A percentile compares a stretch with the other conserved stretches of the same genome.
Conservation (phyloP, 2,888 invertebrate genomes). For the Apantesis nais region DNA sequence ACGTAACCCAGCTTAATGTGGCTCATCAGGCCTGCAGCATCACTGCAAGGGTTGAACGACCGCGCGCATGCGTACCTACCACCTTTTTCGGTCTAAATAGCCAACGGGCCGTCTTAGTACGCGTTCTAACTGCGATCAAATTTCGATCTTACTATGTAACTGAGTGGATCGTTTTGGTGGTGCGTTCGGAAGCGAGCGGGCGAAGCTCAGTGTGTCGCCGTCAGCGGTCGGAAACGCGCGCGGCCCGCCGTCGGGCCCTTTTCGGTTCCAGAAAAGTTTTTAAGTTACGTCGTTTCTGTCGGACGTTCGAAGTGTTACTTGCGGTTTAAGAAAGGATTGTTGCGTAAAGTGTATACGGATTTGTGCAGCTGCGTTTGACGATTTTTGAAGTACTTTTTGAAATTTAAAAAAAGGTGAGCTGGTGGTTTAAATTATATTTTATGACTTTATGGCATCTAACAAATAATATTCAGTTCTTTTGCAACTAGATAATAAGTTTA, state of each 20-base stretch:
- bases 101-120: constrained; percentile 76
- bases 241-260: constrained; percentile 29
- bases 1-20: constrained; percentile 56
- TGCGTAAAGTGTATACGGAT: constrained; percentile 43
- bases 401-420: constrained; percentile 49
- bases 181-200: constrained; percentile 52
- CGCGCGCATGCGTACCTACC: constrained; percentile 71
- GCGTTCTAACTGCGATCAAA: constrained; percentile 80
- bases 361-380: constrained; percentile 37
- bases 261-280: constrained; percentile 63
- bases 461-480: not conserved
- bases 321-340: constrained; percentile 18
- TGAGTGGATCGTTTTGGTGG: constrained; percentile 72
- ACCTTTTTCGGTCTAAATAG: constrained; percentile 67
- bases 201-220: constrained; percentile 66
- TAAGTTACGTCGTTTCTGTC: constrained; percentile 56
- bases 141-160: constrained; percentile 83
- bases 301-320: constrained; percentile 41
- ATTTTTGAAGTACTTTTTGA: constrained; percentile 21
- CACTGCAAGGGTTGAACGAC: constrained; percentile 75
- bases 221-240: constrained; percentile 62
- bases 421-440: constrained; percentile 3
- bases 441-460: not conserved
- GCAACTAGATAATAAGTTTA: not conserved
- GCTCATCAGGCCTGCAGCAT: constrained; percentile 68